A percentile compares a stretch with the other conserved stretches of the same genome.
These are phyloP conservation scores for Drosophila vallismaia DNA, from an alignment of 2,888 invertebrate genomes.

Conservation along the genomic window DNA sequence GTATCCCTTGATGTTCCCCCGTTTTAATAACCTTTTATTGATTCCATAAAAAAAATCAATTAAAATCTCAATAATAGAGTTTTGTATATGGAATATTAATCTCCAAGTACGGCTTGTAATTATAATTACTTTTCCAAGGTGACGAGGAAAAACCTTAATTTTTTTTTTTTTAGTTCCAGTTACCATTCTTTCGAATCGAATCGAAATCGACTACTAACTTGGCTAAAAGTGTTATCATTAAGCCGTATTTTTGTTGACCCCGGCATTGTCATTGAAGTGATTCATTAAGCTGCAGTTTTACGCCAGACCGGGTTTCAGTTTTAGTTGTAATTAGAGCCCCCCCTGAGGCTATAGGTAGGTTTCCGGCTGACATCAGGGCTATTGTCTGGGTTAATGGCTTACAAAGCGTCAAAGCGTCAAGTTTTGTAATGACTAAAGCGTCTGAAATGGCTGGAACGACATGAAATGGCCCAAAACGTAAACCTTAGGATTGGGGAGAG, in stretches of 20 bases:
- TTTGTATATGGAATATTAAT: background rate
- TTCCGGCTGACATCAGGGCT: constrained; percentile 45
- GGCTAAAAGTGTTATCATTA: constrained; percentile 53
- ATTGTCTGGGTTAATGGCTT: constrained; percentile 58
- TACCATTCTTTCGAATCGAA: constrained; percentile 18
- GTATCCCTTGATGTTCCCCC: no score
- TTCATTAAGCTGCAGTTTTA: constrained; percentile 61
- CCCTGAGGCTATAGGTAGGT: constrained; percentile 41
- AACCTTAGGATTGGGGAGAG: constrained; percentile 17
- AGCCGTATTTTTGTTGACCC: constrained; percentile 19
- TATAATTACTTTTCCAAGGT: constrained; percentile 23
- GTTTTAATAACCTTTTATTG: no score
- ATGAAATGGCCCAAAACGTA: no score
- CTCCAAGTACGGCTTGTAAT: constrained; percentile 4
- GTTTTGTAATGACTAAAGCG: constrained; percentile 28
- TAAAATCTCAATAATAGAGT: background rate
- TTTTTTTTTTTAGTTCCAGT: constrained; percentile 8
- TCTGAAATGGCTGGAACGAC: background rate
- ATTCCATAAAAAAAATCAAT: background rate
- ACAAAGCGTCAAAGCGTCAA: constrained; percentile 55
- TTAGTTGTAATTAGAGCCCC: constrained; percentile 39
- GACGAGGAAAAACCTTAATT: background rate
- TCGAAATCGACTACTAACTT: constrained; percentile 24
- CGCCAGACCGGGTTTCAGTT: constrained; percentile 32
- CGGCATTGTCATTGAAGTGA: constrained; percentile 63